A percentile compares a stretch with the other conserved stretches of the same genome.
phyloP scores from a whole-genome alignment of 2,797 vertebrate genomes.

The Pogonophryne albipinna region DNA sequence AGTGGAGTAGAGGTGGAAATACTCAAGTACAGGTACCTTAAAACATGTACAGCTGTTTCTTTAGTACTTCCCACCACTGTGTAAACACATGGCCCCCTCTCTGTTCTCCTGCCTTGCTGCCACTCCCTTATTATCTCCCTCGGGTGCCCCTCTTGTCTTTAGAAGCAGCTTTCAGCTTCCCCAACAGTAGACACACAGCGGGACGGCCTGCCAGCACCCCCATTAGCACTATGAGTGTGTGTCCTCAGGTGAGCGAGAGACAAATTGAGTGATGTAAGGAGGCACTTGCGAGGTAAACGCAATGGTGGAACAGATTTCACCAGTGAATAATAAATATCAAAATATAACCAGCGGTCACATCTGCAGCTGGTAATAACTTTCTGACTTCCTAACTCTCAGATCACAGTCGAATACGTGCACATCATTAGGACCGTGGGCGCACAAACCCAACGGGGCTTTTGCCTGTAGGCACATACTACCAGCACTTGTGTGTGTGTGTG shows the following conservation, averaged over 20 bases:
- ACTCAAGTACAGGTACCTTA: too few species aligned
- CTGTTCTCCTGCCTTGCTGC: background rate
- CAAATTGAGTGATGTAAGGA: constrained; percentile 8
- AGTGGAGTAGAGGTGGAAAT: too few species aligned
- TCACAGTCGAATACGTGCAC: constrained; percentile 36
- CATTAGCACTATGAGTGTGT: constrained; percentile 45
- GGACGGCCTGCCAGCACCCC: constrained; percentile 47
- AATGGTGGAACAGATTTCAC: constrained; percentile 3
- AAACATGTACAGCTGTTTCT: too few species aligned
- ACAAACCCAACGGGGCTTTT: constrained; percentile 28
- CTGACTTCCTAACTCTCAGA: background rate
- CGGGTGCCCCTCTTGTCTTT: constrained; percentile 25
- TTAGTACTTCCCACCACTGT: too few species aligned
- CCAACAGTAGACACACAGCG: constrained; percentile 43
- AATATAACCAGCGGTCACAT: background rate
- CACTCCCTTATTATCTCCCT: constrained; percentile 17
- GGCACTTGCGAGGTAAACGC: constrained; percentile 40
- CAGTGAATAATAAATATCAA: constrained; percentile 17
- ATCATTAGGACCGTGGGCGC: constrained; percentile 52
- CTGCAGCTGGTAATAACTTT: background rate
- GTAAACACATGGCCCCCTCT: constrained; percentile 6
- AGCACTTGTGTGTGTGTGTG: constrained; percentile 17
- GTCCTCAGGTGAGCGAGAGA: constrained; percentile 14
- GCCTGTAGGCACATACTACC: constrained; percentile 63
- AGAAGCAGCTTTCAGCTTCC: constrained; percentile 40